These are phyloP conservation scores for Symphodus melops DNA, from an alignment of 2,113 vertebrate genomes.

Conservation along the genomic window DNA sequence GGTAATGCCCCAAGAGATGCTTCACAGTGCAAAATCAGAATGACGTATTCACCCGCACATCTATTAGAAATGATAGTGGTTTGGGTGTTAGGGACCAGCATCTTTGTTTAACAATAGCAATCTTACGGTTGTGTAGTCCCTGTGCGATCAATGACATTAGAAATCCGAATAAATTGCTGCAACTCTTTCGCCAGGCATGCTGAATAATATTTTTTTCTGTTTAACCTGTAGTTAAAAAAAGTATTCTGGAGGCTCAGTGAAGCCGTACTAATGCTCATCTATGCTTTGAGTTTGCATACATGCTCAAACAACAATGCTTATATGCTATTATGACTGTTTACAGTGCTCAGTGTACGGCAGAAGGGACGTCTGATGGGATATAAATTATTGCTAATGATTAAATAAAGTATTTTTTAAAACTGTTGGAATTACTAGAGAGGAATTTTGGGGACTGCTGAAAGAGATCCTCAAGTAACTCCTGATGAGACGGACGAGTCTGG, in stretches of 20 bases:
- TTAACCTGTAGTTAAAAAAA: neutral
- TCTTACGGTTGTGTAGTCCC: neutral
- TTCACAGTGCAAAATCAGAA: neutral
- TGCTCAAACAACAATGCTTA: neutral
- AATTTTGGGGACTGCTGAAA: neutral
- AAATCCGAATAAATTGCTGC: neutral
- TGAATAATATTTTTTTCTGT: neutral
- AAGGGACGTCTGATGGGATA: neutral
- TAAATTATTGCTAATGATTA: neutral
- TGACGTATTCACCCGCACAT: slow-evolving; percentile 18
- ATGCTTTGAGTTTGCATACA: neutral
- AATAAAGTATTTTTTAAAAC: neutral
- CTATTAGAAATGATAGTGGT: slow-evolving; percentile 9
- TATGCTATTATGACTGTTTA: too few relatives aligned
- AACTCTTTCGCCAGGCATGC: neutral
- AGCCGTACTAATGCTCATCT: neutral
- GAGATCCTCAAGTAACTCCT: neutral
- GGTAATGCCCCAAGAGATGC: slow-evolving; percentile 16
- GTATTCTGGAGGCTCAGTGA: neutral
- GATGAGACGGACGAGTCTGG: neutral
- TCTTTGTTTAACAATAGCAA: neutral
- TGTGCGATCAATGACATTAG: neutral
- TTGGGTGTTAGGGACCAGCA: neutral
- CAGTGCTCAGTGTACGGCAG: neutral
- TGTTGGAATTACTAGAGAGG: neutral